These are phyloP conservation scores for Carassius auratus DNA, from an alignment of 2,113 vertebrate species.

Conservation along the genomic window DNA sequence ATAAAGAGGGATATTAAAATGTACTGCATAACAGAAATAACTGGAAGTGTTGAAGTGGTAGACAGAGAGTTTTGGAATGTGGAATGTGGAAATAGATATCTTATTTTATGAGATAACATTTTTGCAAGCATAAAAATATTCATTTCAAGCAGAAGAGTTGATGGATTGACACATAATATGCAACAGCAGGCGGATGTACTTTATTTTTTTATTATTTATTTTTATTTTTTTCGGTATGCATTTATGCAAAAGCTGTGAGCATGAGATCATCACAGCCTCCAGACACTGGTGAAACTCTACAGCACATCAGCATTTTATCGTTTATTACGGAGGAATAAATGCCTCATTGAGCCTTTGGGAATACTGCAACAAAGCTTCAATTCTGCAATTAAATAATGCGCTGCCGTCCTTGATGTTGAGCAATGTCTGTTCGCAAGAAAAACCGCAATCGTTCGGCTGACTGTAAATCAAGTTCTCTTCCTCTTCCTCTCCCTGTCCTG, in stretches of 20 bases:
- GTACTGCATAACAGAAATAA: not conserved
- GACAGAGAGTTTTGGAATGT: not conserved
- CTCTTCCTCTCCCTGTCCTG: not conserved
- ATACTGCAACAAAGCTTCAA: slow-evolving; percentile 54
- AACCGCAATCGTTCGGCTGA: slow-evolving; percentile 27
- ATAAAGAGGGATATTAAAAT: not conserved
- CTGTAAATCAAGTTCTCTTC: slow-evolving; percentile 51
- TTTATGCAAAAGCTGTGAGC: slow-evolving; percentile 32
- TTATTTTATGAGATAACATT: slow-evolving; percentile 18
- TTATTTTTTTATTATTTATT: not conserved
- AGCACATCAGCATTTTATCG: slow-evolving; percentile 64
- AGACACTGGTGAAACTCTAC: slow-evolving; percentile 52
- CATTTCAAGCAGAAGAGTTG: slow-evolving; percentile 16
- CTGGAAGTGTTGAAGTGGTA: not conserved
- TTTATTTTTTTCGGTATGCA: not conserved
- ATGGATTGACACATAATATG: slow-evolving; percentile 44
- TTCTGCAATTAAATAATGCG: slow-evolving; percentile 60
- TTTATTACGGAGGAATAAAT: slow-evolving; percentile 54
- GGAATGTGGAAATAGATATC: not conserved
- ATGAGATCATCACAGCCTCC: slow-evolving; percentile 27
- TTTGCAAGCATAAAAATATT: slow-evolving; percentile 24
- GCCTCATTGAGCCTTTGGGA: slow-evolving; percentile 45
- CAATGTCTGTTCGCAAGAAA: slow-evolving; percentile 59
- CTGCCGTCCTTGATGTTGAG: slow-evolving; percentile 49
- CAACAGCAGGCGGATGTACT: not conserved